Base-by-base conservation (phyloP, 2,888 invertebrate genomes). In the Adelognathus sp. region DNA sequence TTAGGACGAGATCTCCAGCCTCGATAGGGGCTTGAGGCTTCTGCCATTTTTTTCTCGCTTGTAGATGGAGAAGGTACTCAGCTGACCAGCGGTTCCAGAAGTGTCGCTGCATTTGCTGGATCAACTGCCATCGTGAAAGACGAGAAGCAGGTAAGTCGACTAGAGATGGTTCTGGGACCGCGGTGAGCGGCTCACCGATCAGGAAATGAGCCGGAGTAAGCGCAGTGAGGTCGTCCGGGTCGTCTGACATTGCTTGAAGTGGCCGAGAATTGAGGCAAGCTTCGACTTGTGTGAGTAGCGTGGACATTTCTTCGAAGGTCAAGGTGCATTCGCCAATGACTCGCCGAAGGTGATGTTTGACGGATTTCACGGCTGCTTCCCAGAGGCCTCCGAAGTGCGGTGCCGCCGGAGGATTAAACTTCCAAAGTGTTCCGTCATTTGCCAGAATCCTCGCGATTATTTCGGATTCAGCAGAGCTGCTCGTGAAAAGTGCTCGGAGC, bases 341-440 rank as follows among this genome's bases (percentile, higher is more conserved):
- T 18, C 50, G 50, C 9, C 21, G 2, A 6, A 50, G 50, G 50
- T 50, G 21, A 21, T 18, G 21, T 11, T 50, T 50, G n/a, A n/a
- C n/a, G n/a, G n/a, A n/a, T n/a, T n/a, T n/a, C n/a, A n/a, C n/a
- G n/a, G n/a, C n/a, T n/a, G n/a, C n/a, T n/a, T n/a, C n/a, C n/a
- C n/a, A n/a, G n/a, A n/a, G n/a, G n/a, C n/a, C n/a, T n/a, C n/a
- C 86, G 44, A 84, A 84, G 54, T 86, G 83, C 1, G 85, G 86
- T 5, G 84, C 79, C 11, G 41, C 46, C 6, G 87, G 82, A 9
- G 86, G 85, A 29, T 83, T 85, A 71, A 86, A 88, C 16, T 82
- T 63, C 87, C 86, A 88, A 5, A 66, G 1, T 7, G 81, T 85
- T 3, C 81, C 82, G 14, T 82, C 70, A 4, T 71, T 64, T 3